These are phyloP conservation scores for Lepetodrilus schrolli DNA, from an alignment of 2,888 invertebrate species.

Conservation along the genomic window DNA sequence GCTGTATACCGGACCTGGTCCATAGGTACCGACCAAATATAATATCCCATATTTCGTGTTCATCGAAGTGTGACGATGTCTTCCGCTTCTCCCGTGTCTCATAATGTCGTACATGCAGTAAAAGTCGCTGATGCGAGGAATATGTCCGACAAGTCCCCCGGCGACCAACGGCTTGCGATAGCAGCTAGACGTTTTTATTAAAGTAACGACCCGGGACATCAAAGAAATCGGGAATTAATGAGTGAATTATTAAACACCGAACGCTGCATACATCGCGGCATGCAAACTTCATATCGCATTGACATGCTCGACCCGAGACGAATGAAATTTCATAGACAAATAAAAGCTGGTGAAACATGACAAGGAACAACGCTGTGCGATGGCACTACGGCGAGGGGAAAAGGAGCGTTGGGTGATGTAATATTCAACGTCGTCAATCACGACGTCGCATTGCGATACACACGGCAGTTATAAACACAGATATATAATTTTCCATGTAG, in stretches of 20 bases:
- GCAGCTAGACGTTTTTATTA: neutral
- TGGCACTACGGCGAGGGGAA: no score
- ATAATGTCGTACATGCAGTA: neutral
- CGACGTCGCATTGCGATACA: neutral
- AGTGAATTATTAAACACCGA: conserved; percentile 19
- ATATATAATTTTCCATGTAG: conserved; percentile 10
- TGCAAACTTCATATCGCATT: neutral
- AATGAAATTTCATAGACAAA: neutral
- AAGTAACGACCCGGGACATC: neutral
- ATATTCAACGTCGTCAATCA: neutral
- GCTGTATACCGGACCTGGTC: no score
- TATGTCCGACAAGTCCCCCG: neutral
- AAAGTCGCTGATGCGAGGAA: neutral
- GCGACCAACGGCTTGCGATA: neutral
- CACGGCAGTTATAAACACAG: neutral
- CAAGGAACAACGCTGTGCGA: no score
- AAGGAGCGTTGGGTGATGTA: no score
- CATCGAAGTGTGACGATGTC: no score
- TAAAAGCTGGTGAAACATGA: neutral
- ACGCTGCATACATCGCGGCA: neutral
- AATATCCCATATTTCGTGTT: no score
- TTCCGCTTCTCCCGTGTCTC: no score
- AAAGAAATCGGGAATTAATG: conserved; percentile 17
- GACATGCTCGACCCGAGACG: neutral
- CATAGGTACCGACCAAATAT: no score